Percentiles rank a stretch among this genome's conserved stretches.
These are phyloP conservation scores for Protula sp. DNA, from an alignment of 2,888 invertebrate species.

Conservation along the genomic window DNA sequence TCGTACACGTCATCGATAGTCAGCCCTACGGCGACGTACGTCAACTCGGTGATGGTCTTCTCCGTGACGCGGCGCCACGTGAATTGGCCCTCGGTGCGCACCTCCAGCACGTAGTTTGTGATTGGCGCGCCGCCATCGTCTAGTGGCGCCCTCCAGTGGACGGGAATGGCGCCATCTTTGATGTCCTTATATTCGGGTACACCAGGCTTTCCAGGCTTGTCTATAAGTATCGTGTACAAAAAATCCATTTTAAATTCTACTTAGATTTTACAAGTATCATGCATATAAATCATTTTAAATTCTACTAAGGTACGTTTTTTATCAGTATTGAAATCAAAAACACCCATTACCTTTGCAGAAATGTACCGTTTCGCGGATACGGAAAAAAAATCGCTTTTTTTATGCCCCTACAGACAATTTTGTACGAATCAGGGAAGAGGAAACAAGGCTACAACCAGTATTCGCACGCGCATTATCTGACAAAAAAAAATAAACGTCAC, in stretches of 20 bases:
- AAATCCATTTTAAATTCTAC: background rate
- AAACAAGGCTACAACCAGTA: no score
- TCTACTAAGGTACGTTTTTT: no score
- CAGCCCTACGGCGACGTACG: constrained; percentile 36
- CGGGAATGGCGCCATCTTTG: constrained; percentile 72
- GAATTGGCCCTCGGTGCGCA: constrained; percentile 10
- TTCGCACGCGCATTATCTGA: no score
- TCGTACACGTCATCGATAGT: constrained; percentile 41
- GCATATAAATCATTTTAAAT: background rate
- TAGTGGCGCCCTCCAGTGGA: constrained; percentile 56
- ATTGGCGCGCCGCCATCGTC: constrained; percentile 50
- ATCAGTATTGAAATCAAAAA: no score
- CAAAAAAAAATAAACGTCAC: no score
- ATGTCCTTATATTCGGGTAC: constrained; percentile 18
- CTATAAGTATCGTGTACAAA: no score
- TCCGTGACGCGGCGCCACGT: constrained; percentile 62
- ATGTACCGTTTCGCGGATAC: no score
- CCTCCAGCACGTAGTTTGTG: constrained; percentile 45
- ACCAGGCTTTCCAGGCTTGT: constrained; percentile 52
- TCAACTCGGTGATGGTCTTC: constrained; percentile 18
- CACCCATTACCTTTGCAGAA: no score
- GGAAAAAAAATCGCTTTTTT: no score
- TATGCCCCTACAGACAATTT: no score
- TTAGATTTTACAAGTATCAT: background rate
- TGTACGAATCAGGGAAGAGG: no score